Evolutionary conservation across 1,140 invertebrate genomes (phyloP).

Genomic region (Atta texana): DNA sequence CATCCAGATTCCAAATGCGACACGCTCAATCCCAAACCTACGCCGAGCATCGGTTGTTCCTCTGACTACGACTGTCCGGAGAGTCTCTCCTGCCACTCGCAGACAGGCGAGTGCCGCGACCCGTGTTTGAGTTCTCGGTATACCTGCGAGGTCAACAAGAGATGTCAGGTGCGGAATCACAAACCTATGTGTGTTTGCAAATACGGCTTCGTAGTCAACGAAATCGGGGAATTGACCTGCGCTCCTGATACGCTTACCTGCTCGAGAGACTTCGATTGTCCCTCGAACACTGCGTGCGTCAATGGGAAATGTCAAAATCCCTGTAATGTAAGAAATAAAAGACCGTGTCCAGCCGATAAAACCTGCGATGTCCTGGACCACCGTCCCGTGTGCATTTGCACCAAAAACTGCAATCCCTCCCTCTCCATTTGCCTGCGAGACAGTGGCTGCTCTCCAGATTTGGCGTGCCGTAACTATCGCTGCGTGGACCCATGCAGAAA

Average conservation of each 20-base stretch:
- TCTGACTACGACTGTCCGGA: slow-evolving; percentile 91
- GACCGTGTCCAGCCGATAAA: slow-evolving; percentile 92
- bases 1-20: slow-evolving; percentile 92
- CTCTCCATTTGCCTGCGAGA: slow-evolving; percentile 95
- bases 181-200: slow-evolving; percentile 95
- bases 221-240: slow-evolving; percentile 93
- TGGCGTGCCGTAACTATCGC: slow-evolving; percentile 95
- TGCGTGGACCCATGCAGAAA: slow-evolving; percentile 95
- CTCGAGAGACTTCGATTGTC: slow-evolving; percentile 93
- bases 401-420: slow-evolving; percentile 93
- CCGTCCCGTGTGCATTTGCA: slow-evolving; percentile 94
- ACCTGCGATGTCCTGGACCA: slow-evolving; percentile 95
- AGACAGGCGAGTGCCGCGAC: slow-evolving; percentile 91
- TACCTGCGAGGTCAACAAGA: slow-evolving; percentile 92
- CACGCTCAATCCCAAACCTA: slow-evolving; percentile 85
- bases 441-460: slow-evolving; percentile 93
- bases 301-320: slow-evolving; percentile 94
- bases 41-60: slow-evolving; percentile 87
- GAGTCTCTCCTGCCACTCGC: slow-evolving; percentile 90
- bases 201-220: slow-evolving; percentile 94
- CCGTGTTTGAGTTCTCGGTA: slow-evolving; percentile 89
- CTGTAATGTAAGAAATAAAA: slow-evolving; percentile 88
- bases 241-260: slow-evolving; percentile 93
- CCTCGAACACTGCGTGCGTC: slow-evolving; percentile 93
- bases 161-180: slow-evolving; percentile 95